A percentile compares a stretch with the other conserved stretches of the same genome.
Evolutionary conservation across 2,113 vertebrate genomes (phyloP).

Genomic region (Eclectus roratus): DNA sequence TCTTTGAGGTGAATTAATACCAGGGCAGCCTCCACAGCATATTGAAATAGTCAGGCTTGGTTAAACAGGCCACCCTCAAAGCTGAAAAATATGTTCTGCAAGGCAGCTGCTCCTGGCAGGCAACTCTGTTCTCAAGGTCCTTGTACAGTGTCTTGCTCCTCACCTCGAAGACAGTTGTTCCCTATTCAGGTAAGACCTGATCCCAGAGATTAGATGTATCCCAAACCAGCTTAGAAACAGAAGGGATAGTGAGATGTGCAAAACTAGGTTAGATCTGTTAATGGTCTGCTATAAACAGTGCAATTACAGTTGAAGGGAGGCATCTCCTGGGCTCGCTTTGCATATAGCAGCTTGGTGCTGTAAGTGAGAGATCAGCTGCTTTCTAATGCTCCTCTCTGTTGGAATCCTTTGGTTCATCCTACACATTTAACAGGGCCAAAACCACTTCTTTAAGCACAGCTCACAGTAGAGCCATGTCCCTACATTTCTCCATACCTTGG

Average conservation of each 20-base stretch:
- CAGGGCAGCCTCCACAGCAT: not conserved
- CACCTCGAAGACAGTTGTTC: not conserved
- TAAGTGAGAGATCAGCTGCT: not conserved
- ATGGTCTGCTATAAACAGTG: not conserved
- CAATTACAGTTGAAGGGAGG: not conserved
- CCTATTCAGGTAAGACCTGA: not conserved
- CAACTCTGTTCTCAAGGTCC: not conserved
- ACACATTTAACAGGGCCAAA: not conserved
- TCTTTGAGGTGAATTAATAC: conserved; percentile 64
- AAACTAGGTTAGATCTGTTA: not conserved
- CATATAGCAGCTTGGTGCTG: not conserved
- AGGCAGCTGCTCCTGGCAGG: not conserved
- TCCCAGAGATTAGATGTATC: not conserved
- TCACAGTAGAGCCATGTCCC: not conserved
- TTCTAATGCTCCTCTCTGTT: not conserved
- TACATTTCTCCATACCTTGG: not conserved
- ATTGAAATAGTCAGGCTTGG: conserved; percentile 25
- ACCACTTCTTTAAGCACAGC: not conserved
- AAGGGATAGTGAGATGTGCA: not conserved
- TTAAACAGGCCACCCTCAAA: conserved; percentile 45
- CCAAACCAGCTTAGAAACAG: not conserved
- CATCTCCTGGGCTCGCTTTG: not conserved
- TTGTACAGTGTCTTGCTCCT: not conserved
- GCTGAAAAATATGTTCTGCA: not conserved
- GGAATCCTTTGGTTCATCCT: not conserved